Base-by-base conservation (phyloP, 1,140 invertebrate genomes). In the Plectrocnemia conspersa region DNA sequence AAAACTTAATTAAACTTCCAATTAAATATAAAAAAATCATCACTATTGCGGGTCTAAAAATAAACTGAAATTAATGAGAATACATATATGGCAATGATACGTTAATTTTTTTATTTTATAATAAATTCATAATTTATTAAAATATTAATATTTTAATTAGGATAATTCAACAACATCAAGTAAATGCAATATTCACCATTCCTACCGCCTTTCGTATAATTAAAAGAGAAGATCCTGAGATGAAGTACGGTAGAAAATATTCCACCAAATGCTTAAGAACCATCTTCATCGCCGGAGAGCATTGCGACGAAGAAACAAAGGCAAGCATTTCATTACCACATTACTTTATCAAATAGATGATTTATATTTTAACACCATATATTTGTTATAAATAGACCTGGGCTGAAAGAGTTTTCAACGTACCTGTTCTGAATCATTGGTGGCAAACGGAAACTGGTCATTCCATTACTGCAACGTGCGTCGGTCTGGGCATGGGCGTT, bases 361-460 rank as follows among this genome's bases (percentile, higher is more conserved):
- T 7, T 21, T n/a, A 32, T 32, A 29, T 1, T 32, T 10, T 32
- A 19, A 10, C 10, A 32, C n/a, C 22, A 47, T 23, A 32, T 2
- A 32, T 15, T 19, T 40, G 11, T 19, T 3, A 18, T 3, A 19
- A 40, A 21, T 49, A 93, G 77, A 62, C 73, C 3, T 97, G 93
- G 93, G 85, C 88, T 1, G 82, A 89, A 68, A 81, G 81, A 47
- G 75, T 79, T 7, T 89, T 96, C 63, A 79, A 85, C 56, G 88
- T 89, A 1, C 91, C 92, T 0, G 82, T 94, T 6, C 65, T 95
- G 15, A 95, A 97, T 69, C 87, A 97, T 67, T 97, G 92, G 92
- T 97, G 93, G 93, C 93, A 97, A 73, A 94, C 91, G 3, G 93
- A 97, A 74, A 91, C 90, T 0, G 93, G 92, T 0, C 91, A 91